These are phyloP conservation scores for Chrysolina americana DNA, from an alignment of 2,888 invertebrate genomes.

Conservation along the genomic window DNA sequence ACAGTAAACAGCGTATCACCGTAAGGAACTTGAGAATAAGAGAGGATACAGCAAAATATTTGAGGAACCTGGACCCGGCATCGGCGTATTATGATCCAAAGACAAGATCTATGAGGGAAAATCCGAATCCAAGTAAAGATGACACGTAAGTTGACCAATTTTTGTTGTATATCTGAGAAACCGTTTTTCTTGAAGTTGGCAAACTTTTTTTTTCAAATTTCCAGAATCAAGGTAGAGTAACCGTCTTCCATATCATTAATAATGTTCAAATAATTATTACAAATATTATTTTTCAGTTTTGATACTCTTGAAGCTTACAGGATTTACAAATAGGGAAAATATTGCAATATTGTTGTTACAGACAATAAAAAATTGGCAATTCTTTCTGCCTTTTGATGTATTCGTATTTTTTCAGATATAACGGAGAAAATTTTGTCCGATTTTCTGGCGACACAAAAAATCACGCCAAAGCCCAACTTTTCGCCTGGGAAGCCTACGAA, in stretches of 20 bases:
- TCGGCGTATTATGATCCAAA: slow-evolving; percentile 99
- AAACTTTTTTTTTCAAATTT: too few relatives aligned
- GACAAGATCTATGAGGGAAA: slow-evolving; percentile 97
- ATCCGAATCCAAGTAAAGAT: slow-evolving; percentile 66
- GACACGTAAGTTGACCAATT: slow-evolving; percentile 56
- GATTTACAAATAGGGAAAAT: too few relatives aligned
- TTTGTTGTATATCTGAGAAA: slow-evolving; percentile 4
- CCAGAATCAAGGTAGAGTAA: too few relatives aligned
- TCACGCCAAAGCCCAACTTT: slow-evolving; percentile 93
- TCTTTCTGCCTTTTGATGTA: too few relatives aligned
- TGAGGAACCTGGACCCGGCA: slow-evolving; percentile 95
- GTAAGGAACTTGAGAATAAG: slow-evolving; percentile 97
- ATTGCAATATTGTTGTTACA: too few relatives aligned
- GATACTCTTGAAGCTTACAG: too few relatives aligned
- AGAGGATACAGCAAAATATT: slow-evolving; percentile 99
- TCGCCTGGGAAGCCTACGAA: slow-evolving; percentile 98
- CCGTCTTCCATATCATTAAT: too few relatives aligned
- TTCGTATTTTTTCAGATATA: slow-evolving; percentile 71
- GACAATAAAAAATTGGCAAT: too few relatives aligned
- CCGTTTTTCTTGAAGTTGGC: too few relatives aligned
- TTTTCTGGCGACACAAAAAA: slow-evolving; percentile 94
- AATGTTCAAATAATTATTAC: too few relatives aligned
- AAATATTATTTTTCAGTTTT: too few relatives aligned
- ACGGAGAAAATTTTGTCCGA: slow-evolving; percentile 96
- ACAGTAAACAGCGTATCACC: slow-evolving; percentile 98